Base-by-base conservation (phyloP, 2,888 invertebrate genomes). In the Tridacna gigas region DNA sequence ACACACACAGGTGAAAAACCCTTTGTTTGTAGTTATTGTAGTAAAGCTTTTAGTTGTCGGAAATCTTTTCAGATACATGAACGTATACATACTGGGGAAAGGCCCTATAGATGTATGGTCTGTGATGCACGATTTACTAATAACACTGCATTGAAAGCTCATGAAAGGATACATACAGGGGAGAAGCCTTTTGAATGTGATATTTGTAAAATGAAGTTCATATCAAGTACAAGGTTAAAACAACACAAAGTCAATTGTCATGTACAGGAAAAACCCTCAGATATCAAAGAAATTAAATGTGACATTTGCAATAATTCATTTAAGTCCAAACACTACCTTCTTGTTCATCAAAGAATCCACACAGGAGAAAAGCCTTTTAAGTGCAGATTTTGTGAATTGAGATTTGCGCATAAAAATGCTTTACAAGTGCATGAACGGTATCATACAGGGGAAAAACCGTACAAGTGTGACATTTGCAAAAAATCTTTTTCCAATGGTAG, bases 211-310 rank as follows among this genome's bases (percentile, higher is more conserved):
- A n/a, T 47, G 47, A 45, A 47, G 28, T 69, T 69, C 20, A 9
- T 47, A 45, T n/a, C 45, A 47, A 47, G n/a, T 12, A 47, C 37
- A 12, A 28, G 47, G 12, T 69, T 28, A n/a, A 47, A 45, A 69
- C 37, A 37, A n/a, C 69, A 69, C 45, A 37, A 37, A 37, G 37
- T 37, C 37, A 37, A 37, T 37, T 37, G 2, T 7, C 37, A 37
- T 37, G 37, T 7, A 7, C 45, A 45, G 18, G 47, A 47, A n/a
- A 69, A 47, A 69, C 45, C 37, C 28, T 47, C 37, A 4, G 69
- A 47, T 47, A 22, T 45, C 37, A 69, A 69, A 22, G 45, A 37
- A 69, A n/a, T n/a, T 45, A 69, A 45, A 47, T 69, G 69, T 69
- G 69, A 69, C 9, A 15, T 47, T 18, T 69, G 69, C 28, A 20